Evolutionary conservation across 2,888 invertebrate species (phyloP).

Genomic region (Harpalus rufipes): DNA sequence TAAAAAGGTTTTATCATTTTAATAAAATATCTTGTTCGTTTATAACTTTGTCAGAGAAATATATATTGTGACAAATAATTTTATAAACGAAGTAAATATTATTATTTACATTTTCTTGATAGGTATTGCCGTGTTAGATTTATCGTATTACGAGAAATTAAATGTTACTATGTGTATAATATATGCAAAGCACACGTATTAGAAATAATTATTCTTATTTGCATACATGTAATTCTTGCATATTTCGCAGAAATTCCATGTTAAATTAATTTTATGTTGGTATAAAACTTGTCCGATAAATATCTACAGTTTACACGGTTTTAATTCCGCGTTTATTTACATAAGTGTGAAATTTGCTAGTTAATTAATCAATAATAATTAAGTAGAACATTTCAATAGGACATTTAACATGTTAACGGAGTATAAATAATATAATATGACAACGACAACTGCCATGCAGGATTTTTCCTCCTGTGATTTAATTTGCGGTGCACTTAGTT

Average conservation of each 20-base stretch:
- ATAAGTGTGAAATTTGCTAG: constrained; percentile 56
- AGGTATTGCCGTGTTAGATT: not conserved
- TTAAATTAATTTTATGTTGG: constrained; percentile 28
- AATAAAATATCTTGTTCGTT: too few relatives aligned
- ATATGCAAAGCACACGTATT: constrained; percentile 42
- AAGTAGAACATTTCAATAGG: constrained; percentile 55
- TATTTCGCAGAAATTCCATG: constrained; percentile 41
- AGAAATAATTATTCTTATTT: constrained; percentile 42
- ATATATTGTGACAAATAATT: too few relatives aligned
- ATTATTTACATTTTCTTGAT: constrained; percentile 1
- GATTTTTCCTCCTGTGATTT: constrained; percentile 14
- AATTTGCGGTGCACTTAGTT: constrained; percentile 28
- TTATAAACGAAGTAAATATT: not conserved
- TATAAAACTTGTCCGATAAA: constrained; percentile 47
- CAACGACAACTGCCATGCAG: constrained; percentile 19
- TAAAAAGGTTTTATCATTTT: too few relatives aligned
- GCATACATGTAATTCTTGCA: constrained; percentile 43
- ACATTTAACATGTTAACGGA: constrained; percentile 46
- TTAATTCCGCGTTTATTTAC: constrained; percentile 52
- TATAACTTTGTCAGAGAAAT: too few relatives aligned
- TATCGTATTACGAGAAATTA: constrained; percentile 4
- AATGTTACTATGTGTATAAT: constrained; percentile 28
- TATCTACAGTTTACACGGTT: constrained; percentile 42
- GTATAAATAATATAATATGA: constrained; percentile 50
- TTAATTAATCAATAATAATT: constrained; percentile 65